Conservation (phyloP, 2,888 invertebrate species). For the Euclidia mi region DNA sequence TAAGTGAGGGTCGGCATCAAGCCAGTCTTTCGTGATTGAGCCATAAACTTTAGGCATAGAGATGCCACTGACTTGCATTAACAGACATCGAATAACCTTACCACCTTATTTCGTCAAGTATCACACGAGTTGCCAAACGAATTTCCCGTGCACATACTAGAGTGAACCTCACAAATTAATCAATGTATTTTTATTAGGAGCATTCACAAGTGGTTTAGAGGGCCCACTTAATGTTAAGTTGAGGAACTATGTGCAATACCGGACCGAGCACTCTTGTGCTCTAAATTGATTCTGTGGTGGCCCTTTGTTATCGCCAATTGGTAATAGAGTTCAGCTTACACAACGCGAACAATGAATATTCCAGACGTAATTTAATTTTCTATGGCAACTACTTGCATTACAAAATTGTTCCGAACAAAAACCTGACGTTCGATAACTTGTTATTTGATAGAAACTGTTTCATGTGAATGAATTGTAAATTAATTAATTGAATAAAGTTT, state of each 20-base stretch:
- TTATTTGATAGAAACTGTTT: background rate
- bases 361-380: constrained; percentile 59
- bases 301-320: constrained; percentile 64
- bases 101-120: no score
- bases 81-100: no score
- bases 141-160: background rate
- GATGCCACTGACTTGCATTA: no score
- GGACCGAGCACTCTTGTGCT: constrained; percentile 56
- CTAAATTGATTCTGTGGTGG: constrained; percentile 64
- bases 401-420: constrained; percentile 29
- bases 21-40: no score
- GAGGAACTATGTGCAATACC: constrained; percentile 59
- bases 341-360: constrained; percentile 66
- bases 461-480: no score
- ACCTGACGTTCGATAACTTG: no score
- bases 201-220: constrained; percentile 43
- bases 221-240: constrained; percentile 55
- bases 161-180: constrained; percentile 34
- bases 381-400: constrained; percentile 29
- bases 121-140: no score
- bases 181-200: constrained; percentile 38
- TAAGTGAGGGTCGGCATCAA: no score
- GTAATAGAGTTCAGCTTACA: constrained; percentile 62
- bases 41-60: no score
- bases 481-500: no score